Percentiles rank a stretch among this genome's conserved stretches.
Conservation (phyloP, 2,888 invertebrate genomes). For the Lottia gigantea region DNA sequence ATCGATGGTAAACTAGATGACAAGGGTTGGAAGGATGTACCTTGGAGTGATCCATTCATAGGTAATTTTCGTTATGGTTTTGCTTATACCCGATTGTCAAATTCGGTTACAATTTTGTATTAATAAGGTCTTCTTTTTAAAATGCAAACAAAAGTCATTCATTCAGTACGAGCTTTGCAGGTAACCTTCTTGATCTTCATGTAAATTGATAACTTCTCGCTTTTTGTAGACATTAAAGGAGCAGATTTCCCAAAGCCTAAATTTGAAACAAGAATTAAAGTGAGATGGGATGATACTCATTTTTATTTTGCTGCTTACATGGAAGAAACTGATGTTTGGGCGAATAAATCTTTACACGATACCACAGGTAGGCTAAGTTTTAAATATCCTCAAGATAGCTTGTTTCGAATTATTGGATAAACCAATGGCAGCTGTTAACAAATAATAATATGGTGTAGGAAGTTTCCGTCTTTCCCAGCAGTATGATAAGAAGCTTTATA, state of each 20-base stretch:
- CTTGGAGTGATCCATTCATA: conserved; percentile 41
- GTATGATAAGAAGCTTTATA: too few relatives aligned
- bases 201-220: too few relatives aligned
- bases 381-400: too few relatives aligned
- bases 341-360: conserved; percentile 40
- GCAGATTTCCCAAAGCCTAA: conserved; percentile 29
- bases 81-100: too few relatives aligned
- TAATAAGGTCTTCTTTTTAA: too few relatives aligned
- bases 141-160: too few relatives aligned
- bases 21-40: conserved; percentile 49
- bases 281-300: conserved; percentile 40
- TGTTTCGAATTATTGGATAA: not conserved
- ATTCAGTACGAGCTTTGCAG: too few relatives aligned
- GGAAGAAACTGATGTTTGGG: conserved; percentile 43
- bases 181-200: too few relatives aligned
- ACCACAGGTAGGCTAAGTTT: conserved; percentile 34
- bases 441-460: too few relatives aligned
- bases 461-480: too few relatives aligned
- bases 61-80: conserved; percentile 28
- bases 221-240: conserved; percentile 35
- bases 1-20: conserved; percentile 53
- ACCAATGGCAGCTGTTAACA: not conserved
- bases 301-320: conserved; percentile 38
- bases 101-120: too few relatives aligned
- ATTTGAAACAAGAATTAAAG: conserved; percentile 37